phyloP scores from a whole-genome alignment of 2,888 invertebrate species.

The Crioceris asparagi region DNA sequence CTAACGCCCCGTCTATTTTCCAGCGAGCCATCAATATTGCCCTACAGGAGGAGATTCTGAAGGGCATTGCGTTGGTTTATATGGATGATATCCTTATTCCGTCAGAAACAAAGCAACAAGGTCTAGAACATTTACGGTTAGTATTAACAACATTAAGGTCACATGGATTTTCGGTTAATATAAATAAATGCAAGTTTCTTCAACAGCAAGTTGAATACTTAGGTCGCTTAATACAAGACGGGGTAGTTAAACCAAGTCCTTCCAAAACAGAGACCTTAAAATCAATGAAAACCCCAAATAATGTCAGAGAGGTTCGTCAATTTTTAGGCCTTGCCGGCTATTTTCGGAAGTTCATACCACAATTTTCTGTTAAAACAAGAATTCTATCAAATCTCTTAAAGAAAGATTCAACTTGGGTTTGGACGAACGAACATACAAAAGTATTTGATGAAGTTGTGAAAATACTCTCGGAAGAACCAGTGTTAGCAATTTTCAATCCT shows the following conservation, averaged over 20 bases:
- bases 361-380: constrained; percentile 8
- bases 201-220: constrained; percentile 2
- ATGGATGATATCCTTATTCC: constrained; percentile 12
- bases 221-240: constrained; percentile 6
- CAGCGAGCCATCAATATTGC: neutral
- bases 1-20: constrained; percentile 22
- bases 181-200: constrained; percentile 9
- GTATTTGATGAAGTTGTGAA: constrained; percentile 4
- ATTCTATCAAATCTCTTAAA: neutral
- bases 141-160: constrained; percentile 5
- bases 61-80: constrained; percentile 4
- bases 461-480: constrained; percentile 6
- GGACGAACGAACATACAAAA: constrained; percentile 6
- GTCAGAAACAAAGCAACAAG: constrained; percentile 7
- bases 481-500: constrained; percentile 12
- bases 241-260: constrained; percentile 3
- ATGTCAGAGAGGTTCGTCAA: constrained; percentile 6
- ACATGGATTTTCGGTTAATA: constrained; percentile 7
- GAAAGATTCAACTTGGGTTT: constrained; percentile 11
- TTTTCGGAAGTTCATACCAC: constrained; percentile 7
- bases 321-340: constrained; percentile 7
- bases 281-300: constrained; percentile 6
- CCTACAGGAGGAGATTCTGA: neutral
- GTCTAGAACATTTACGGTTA: constrained; percentile 1
- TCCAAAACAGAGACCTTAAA: constrained; percentile 6